These are phyloP conservation scores for Conops quadrifasciatus DNA, from an alignment of 2,888 invertebrate species.

Conservation along the genomic window DNA sequence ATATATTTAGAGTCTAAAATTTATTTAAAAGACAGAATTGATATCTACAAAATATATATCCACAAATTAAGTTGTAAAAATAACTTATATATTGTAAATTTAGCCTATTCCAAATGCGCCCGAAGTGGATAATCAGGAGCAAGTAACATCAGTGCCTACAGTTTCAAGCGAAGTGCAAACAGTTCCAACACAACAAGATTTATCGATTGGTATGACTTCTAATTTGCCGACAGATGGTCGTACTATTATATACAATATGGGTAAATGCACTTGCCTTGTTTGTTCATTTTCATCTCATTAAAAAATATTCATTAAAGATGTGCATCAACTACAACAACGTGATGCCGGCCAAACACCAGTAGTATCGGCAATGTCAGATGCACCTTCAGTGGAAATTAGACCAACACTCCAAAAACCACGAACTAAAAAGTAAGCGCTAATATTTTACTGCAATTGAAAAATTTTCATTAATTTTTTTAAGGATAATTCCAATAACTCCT, in stretches of 20 bases:
- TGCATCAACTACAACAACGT: slow-evolving; percentile 47
- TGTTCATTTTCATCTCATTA: neutral
- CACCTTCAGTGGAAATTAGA: slow-evolving; percentile 67
- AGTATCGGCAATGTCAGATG: slow-evolving; percentile 76
- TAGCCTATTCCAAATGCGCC: slow-evolving; percentile 14
- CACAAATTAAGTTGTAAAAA: too few relatives aligned
- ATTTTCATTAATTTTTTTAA: slow-evolving; percentile 34
- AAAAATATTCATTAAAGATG: slow-evolving; percentile 43
- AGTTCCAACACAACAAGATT: slow-evolving; percentile 5
- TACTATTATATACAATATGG: slow-evolving; percentile 22
- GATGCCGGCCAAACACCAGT: slow-evolving; percentile 68
- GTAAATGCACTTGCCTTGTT: neutral
- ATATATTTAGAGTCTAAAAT: too few relatives aligned
- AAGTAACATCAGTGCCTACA: slow-evolving; percentile 10
- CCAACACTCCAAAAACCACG: slow-evolving; percentile 65
- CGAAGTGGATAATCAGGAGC: slow-evolving; percentile 30
- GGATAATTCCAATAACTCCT: slow-evolving; percentile 54
- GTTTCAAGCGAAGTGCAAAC: slow-evolving; percentile 16
- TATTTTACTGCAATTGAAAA: neutral
- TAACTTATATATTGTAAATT: too few relatives aligned
- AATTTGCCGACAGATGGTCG: slow-evolving; percentile 12
- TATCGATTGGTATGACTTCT: slow-evolving; percentile 2
- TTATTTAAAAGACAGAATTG: too few relatives aligned
- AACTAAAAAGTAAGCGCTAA: slow-evolving; percentile 34
- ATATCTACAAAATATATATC: too few relatives aligned